A percentile compares a stretch with the other conserved stretches of the same genome.
Evolutionary conservation across 2,888 invertebrate genomes (phyloP).

Genomic region (Odontothrips loti): DNA sequence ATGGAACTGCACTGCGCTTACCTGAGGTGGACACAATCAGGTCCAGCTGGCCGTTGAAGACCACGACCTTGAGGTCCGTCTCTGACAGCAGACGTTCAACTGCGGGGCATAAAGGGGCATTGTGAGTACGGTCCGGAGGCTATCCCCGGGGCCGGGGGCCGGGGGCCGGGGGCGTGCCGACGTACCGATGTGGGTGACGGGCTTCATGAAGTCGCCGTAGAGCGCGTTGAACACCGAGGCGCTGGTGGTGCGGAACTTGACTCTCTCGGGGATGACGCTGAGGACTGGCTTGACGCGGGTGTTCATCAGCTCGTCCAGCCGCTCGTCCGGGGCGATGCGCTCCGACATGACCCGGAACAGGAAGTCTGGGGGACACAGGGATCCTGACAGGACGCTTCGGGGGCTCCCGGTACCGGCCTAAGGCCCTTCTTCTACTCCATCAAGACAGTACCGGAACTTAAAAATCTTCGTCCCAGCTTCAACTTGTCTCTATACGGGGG

Average conservation of each 20-base stretch:
- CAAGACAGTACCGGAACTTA: no score
- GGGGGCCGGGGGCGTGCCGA: neutral
- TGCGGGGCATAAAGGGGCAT: slow-evolving; percentile 40
- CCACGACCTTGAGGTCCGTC: slow-evolving; percentile 62
- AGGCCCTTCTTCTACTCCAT: no score
- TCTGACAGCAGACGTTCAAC: slow-evolving; percentile 67
- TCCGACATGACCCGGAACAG: slow-evolving; percentile 17
- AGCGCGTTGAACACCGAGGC: slow-evolving; percentile 57
- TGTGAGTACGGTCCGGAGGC: neutral
- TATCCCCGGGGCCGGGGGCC: no score
- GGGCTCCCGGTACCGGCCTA: no score
- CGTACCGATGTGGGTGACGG: slow-evolving; percentile 63
- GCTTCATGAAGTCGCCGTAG: slow-evolving; percentile 72
- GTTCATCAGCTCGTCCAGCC: slow-evolving; percentile 62
- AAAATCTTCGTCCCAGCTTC: no score
- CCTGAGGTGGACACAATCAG: slow-evolving; percentile 79
- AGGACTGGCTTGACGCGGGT: slow-evolving; percentile 62
- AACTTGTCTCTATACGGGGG: no score
- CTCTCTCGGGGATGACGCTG: slow-evolving; percentile 50
- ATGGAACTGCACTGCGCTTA: slow-evolving; percentile 43
- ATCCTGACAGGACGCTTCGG: no score
- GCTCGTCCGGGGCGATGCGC: slow-evolving; percentile 37
- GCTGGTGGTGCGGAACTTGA: slow-evolving; percentile 63
- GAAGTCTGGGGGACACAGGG: neutral
- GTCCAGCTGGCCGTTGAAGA: slow-evolving; percentile 77